Evolutionary conservation across 2,888 invertebrate species (phyloP).

Genomic region (Pegoplata infirma): DNA sequence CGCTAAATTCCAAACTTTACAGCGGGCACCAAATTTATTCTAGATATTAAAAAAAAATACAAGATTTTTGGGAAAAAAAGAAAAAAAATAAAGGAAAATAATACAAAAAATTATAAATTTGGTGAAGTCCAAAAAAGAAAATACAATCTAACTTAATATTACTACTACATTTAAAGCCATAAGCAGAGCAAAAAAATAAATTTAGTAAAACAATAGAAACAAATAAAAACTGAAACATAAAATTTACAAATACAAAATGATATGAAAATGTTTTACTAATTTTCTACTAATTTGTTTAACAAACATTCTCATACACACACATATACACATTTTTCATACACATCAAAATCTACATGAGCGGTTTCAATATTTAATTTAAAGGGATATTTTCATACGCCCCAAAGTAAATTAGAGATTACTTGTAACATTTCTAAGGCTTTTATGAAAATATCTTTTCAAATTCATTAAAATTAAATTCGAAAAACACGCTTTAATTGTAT

Average conservation of each 20-base stretch:
- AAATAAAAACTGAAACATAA: constrained; percentile 15
- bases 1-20: constrained; percentile 89
- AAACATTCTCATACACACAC: not conserved
- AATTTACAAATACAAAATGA: constrained; percentile 24
- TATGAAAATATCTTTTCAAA: too few species aligned
- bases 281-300: not conserved
- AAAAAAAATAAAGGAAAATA: constrained; percentile 20
- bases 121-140: too few species aligned
- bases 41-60: too few species aligned
- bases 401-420: too few species aligned
- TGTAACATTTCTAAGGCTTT: too few species aligned
- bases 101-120: not conserved
- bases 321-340: constrained; percentile 14
- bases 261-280: constrained; percentile 49
- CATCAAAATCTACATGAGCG: not conserved
- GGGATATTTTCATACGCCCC: too few species aligned
- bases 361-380: not conserved
- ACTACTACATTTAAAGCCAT: constrained; percentile 55
- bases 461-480: not conserved
- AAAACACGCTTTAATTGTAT: constrained; percentile 3
- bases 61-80: not conserved
- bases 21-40: constrained; percentile 90
- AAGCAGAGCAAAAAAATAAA: constrained; percentile 45
- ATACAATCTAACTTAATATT: constrained; percentile 8
- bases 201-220: constrained; percentile 15